These are phyloP conservation scores for Papilio gigon DNA, from an alignment of 2,888 invertebrate genomes.

Conservation along the genomic window DNA sequence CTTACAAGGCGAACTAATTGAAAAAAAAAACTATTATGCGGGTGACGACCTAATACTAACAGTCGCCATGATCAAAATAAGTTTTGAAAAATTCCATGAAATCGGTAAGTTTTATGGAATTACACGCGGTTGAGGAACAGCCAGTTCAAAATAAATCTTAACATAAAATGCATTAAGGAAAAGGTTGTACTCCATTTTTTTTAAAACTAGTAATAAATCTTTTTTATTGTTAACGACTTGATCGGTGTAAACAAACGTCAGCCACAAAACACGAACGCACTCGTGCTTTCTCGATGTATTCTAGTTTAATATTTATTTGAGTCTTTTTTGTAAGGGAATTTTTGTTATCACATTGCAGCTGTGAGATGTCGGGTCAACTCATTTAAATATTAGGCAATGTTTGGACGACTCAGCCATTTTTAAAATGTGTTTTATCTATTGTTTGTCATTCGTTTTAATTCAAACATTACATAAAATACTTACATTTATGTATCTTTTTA, in stretches of 20 bases:
- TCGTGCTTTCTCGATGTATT: conserved; percentile 56
- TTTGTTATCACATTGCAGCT: conserved; percentile 59
- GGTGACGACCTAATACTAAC: no score
- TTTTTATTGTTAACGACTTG: conserved; percentile 8
- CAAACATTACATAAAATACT: conserved; percentile 9
- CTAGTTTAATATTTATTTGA: conserved; percentile 61
- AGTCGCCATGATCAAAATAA: no score
- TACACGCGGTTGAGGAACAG: no score
- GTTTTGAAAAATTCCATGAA: no score
- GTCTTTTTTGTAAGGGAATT: conserved; percentile 57
- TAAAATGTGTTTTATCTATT: conserved; percentile 34
- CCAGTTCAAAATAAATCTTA: background rate
- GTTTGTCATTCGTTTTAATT: conserved; percentile 25
- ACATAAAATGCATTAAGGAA: background rate
- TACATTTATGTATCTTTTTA: conserved; percentile 23
- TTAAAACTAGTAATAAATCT: background rate
- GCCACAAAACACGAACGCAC: conserved; percentile 44
- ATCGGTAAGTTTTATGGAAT: no score
- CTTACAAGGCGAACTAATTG: no score
- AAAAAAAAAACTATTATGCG: no score
- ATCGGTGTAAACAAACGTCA: background rate
- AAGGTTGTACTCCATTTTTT: background rate
- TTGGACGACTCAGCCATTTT: conserved; percentile 47
- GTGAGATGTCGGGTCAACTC: conserved; percentile 58
- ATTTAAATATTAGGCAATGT: conserved; percentile 52